These are phyloP conservation scores for Melanitta fusca DNA, from an alignment of 2,797 vertebrate species.

Conservation along the genomic window DNA sequence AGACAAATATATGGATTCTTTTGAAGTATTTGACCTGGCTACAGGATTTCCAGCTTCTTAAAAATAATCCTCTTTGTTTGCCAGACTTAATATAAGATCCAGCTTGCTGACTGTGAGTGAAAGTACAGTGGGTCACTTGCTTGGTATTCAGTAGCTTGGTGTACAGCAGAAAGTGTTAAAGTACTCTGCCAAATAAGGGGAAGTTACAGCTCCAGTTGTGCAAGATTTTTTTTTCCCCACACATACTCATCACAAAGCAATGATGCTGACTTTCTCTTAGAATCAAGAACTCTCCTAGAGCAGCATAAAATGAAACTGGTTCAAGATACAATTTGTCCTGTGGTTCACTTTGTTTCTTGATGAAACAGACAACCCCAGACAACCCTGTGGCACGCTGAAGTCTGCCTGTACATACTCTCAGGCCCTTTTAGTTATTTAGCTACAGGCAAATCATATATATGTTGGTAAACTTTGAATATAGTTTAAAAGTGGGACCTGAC, in stretches of 20 bases:
- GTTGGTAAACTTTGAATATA: not conserved
- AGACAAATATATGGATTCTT: not conserved
- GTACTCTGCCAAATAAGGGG: not conserved
- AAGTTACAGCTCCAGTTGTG: not conserved
- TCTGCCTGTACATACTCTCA: not conserved
- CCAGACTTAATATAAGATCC: not conserved
- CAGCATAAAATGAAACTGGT: not conserved
- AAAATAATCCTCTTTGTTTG: not conserved
- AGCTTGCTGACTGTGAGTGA: not conserved
- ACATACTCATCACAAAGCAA: rapidly evolving
- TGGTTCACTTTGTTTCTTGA: not conserved
- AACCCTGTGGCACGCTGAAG: not conserved
- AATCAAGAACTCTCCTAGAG: not conserved
- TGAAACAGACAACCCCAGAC: not conserved
- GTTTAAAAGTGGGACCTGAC: not conserved
- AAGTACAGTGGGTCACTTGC: not conserved
- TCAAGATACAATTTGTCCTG: not conserved
- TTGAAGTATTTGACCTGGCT: not conserved
- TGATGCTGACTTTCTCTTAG: not conserved
- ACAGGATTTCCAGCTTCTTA: not conserved
- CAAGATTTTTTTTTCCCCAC: not conserved
- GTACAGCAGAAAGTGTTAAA: not conserved
- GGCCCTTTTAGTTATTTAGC: not conserved
- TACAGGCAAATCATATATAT: not conserved
- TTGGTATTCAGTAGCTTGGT: not conserved